A percentile compares a stretch with the other conserved stretches of the same genome.
Conservation (phyloP, 2,113 vertebrate species). For the Phrynocephalus versicolor region DNA sequence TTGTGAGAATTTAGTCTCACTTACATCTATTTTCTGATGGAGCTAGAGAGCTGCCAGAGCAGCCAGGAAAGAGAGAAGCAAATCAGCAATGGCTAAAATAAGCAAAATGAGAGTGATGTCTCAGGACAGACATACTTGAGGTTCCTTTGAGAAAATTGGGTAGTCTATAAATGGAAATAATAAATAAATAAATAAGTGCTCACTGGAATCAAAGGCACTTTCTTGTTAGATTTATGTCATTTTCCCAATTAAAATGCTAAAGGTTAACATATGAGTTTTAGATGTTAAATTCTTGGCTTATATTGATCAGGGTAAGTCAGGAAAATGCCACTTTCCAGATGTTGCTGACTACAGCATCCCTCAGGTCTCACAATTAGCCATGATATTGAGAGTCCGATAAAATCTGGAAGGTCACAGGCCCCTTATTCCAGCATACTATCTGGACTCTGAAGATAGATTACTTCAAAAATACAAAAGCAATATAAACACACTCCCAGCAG, state of each 20-base stretch:
- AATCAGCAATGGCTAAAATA: background rate
- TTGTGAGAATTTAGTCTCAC: background rate
- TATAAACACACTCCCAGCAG: background rate
- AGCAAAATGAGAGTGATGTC: background rate
- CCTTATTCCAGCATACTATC: no score
- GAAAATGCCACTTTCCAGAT: background rate
- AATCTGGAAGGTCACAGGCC: no score
- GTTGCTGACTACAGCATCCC: background rate
- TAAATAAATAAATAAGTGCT: no score
- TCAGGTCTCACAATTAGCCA: background rate
- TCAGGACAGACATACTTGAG: background rate
- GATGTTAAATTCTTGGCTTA: background rate
- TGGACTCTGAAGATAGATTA: background rate
- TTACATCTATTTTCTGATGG: background rate
- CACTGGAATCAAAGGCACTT: background rate
- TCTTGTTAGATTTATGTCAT: background rate
- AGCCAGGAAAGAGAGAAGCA: background rate
- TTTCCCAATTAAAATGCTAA: background rate
- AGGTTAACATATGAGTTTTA: background rate
- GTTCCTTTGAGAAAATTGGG: no score
- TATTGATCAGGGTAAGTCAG: background rate
- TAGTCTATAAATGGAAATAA: no score
- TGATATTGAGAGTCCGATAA: background rate
- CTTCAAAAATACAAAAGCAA: background rate
- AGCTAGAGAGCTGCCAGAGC: background rate